Conservation (phyloP, 2,888 invertebrate species). For the Platynereis dumerilii region DNA sequence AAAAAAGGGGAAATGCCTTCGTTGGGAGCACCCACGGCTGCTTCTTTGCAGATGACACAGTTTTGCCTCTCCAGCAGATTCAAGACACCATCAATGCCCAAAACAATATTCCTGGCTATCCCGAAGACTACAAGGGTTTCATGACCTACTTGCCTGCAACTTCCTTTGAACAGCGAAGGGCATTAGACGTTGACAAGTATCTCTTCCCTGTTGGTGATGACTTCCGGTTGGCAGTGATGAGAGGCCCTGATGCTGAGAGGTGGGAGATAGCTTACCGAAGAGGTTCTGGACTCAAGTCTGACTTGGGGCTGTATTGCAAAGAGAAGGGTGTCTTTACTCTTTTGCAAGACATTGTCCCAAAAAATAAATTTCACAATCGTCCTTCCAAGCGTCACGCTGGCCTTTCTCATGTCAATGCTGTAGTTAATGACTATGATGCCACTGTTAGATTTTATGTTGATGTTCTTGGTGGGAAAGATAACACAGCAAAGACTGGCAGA, state of each 20-base stretch:
- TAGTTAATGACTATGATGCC: neutral
- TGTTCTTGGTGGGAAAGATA: neutral
- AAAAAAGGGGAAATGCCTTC: neutral
- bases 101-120: too few species aligned
- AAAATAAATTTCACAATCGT: neutral
- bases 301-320: neutral
- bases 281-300: neutral
- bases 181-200: neutral
- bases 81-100: neutral
- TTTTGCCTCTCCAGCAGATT: constrained; percentile 2
- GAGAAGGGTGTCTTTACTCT: neutral
- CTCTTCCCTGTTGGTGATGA: neutral
- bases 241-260: neutral
- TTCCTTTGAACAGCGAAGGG: neutral
- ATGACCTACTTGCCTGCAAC: neutral
- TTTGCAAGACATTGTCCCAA: neutral
- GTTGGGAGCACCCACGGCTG: neutral
- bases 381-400: neutral
- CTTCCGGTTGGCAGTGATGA: neutral
- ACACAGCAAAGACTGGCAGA: too few species aligned
- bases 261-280: neutral
- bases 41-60: neutral
- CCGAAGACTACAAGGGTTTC: too few species aligned
- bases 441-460: constrained; percentile 1
- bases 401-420: neutral